Evolutionary conservation across 2,888 invertebrate genomes (phyloP), one percentile per base, ranked within the genome.

Genomic region (Lasioglossum figueresi): DNA sequence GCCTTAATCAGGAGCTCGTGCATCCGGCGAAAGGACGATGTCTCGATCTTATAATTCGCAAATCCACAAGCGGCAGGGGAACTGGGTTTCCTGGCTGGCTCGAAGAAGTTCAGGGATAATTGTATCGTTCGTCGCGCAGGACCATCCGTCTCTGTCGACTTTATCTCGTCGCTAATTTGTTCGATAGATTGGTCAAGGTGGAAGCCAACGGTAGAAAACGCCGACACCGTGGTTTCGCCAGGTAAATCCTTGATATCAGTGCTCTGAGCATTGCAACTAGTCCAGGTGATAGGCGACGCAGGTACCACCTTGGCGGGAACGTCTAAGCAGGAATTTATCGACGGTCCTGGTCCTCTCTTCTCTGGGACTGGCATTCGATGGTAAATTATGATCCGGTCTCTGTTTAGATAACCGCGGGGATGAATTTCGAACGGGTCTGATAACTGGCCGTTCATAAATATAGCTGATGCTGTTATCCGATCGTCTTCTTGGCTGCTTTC

Each of bases 111-210:
- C 76, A 81, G 88, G 82, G 90, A 92, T 93, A 94, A 93, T 94
- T 94, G 93, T 94, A 92, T 92, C 93, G 89, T 83, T 86, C 86
- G 83, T 88, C 84, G 89, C 89, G 76, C 90, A 87, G 72, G 74
- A 80, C 94, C 92, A 94, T 94, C 92, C 91, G 92, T 94, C 94
- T 94, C 94, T 93, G 94, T 94, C 94, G 93, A 90, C 90, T 91
- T 94, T 94, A 94, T 94, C 94, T 91, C 87, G 83, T 88, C 88
- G 91, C 94, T 94, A 94, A 94, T 94, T 94, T 94, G 93, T 93
- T 92, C 93, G 92, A 92, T 92, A 91, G 90, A 75, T 90, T 87
- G 88, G 86, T 83, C 27, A 56, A 66, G 52, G 16, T 43, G 45
- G 40, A 63, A 63, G 74, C 40, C 48, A 27, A 59, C 59, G 43